phyloP scores from a whole-genome alignment of 2,113 vertebrate species.

The Rhea americana region DNA sequence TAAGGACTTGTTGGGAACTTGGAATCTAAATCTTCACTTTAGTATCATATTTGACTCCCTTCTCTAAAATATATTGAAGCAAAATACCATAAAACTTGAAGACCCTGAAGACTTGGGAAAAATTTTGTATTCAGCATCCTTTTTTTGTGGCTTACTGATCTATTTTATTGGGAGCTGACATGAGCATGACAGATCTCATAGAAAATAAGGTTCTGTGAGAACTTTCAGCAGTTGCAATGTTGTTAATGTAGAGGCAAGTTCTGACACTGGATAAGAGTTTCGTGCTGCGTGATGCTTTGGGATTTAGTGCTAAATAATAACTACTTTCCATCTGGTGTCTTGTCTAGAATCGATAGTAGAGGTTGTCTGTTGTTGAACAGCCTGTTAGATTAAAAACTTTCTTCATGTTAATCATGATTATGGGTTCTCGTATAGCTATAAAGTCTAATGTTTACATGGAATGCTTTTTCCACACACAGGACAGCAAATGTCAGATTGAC shows the following conservation, averaged over 20 bases:
- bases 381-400: background rate
- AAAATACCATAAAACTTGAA: background rate
- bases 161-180: background rate
- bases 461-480: background rate
- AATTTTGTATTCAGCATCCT: background rate
- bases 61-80: background rate
- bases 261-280: background rate
- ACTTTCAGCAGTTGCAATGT: background rate
- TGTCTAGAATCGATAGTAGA: background rate
- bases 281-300: background rate
- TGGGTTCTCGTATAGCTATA: background rate
- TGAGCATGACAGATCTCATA: background rate
- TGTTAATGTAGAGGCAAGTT: background rate
- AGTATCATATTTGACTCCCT: rapidly evolving
- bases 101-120: background rate
- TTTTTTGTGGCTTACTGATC: background rate
- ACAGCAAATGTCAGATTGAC: slow-evolving; percentile 26
- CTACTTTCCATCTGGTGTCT: background rate
- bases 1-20: background rate
- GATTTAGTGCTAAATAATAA: background rate
- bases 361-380: background rate
- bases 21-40: background rate
- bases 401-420: slow-evolving; percentile 10
- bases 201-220: background rate
- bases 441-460: too few species aligned